phyloP scores from a whole-genome alignment of 2,113 vertebrate genomes.

The Dicentrarchus labrax region DNA sequence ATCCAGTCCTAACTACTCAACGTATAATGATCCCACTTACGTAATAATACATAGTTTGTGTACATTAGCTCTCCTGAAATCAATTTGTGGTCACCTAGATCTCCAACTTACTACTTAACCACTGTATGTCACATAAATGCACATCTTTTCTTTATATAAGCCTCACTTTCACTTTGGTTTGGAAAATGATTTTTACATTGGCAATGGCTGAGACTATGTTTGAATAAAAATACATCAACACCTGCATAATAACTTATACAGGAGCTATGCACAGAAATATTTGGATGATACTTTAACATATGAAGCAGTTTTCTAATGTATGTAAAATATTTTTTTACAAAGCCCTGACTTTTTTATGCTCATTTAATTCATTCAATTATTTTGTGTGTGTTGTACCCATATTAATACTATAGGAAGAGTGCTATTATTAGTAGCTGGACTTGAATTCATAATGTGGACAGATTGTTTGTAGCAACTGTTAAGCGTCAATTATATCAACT shows the following conservation, averaged over 20 bases:
- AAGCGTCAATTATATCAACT: neutral
- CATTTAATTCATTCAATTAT: neutral
- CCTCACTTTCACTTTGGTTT: slow-evolving; percentile 21
- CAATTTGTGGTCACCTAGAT: slow-evolving; percentile 59
- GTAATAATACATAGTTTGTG: slow-evolving; percentile 50
- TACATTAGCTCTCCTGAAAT: slow-evolving; percentile 55
- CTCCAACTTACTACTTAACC: slow-evolving; percentile 25
- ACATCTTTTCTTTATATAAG: slow-evolving; percentile 23
- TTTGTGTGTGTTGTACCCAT: neutral
- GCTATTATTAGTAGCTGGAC: neutral
- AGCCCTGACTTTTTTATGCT: neutral
- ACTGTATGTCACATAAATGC: slow-evolving; percentile 22
- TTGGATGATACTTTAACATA: neutral
- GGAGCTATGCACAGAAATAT: neutral
- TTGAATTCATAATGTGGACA: too few relatives aligned
- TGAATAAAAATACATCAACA: slow-evolving; percentile 16
- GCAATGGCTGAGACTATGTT: neutral
- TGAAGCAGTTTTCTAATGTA: neutral
- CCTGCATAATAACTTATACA: neutral
- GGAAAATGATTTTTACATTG: neutral
- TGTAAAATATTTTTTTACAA: neutral
- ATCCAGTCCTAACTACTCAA: slow-evolving; percentile 48
- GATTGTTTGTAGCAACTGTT: neutral
- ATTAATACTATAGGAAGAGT: neutral
- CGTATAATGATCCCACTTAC: slow-evolving; percentile 54